Evolutionary conservation across 2,888 invertebrate genomes (phyloP), one percentile per base, ranked within the genome.

Genomic region (Agonopterix subpropinquella): DNA sequence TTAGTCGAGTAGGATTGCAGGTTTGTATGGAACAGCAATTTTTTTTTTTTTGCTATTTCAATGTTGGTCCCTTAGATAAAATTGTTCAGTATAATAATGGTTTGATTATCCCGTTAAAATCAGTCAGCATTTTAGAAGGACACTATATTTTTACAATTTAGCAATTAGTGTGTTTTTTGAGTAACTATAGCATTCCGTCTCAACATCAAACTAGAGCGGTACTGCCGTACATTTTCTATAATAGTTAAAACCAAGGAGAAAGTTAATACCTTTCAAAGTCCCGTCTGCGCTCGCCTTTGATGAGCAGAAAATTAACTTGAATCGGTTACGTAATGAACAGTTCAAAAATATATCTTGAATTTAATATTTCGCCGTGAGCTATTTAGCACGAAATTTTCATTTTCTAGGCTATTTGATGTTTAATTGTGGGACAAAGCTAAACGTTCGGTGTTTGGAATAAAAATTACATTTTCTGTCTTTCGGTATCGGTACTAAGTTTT

Each of bases 291-390:
- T 48, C 52, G 49, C 57, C 62, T 53, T 50, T 53, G 44, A 28
- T 46, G 37, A 56, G 54, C 59, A 50, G 56, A 62, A 62, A 65
- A 68, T 70, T 62, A 59, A 70, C 58, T 64, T 59, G 56, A 63
- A 62, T 55, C 57, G 58, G 59, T 52, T 50, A 58, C 58, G 64
- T 73, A 72, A 74, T 68, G 70, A 70, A 72, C 62, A 62, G 66
- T 71, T 73, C 62, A 70, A 70, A 72, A 66, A 65, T 67, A 60
- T 61, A 59, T 65, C 65, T 65, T 55, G 58, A 65, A 70, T 71
- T 75, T 74, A 75, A 74, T 74, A 71, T 67, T 65, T 67, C 48
- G 64, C 68, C 60, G 54, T 62, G 62, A 65, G 68, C 65, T 71
- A 64, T 70, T 74, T 71, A 67, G 64, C 58, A 61, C 62, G 56